These are phyloP conservation scores for Jaculus jaculus DNA, from an alignment of 2,113 vertebrate genomes.

Conservation along the genomic window DNA sequence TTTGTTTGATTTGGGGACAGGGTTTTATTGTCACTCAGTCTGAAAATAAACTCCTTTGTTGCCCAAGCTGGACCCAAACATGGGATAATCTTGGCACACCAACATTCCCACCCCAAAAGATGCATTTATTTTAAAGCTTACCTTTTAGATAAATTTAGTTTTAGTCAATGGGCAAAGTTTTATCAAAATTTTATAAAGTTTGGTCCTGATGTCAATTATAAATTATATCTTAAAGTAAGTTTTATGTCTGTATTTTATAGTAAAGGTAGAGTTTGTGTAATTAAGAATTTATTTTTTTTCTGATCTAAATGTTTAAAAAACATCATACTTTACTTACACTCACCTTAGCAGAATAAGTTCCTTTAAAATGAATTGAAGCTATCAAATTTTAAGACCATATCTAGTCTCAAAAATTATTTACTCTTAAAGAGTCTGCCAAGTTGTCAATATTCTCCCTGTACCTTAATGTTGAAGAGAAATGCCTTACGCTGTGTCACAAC, in stretches of 20 bases:
- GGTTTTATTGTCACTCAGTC: neutral
- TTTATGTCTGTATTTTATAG: too few species aligned
- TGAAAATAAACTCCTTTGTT: too few species aligned
- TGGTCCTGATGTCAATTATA: neutral
- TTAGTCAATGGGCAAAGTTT: neutral
- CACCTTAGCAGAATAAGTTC: neutral
- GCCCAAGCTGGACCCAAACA: too few species aligned
- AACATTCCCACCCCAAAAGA: too few species aligned
- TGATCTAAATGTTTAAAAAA: neutral
- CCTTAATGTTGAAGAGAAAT: neutral
- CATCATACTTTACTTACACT: neutral
- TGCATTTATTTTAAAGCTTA: neutral
- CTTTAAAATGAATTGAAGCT: neutral
- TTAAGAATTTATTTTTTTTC: neutral
- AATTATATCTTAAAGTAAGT: slow-evolving; percentile 8
- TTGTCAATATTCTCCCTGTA: neutral
- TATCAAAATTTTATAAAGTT: neutral
- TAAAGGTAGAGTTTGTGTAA: too few species aligned
- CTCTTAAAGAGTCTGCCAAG: neutral
- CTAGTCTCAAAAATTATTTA: neutral
- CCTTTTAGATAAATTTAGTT: neutral
- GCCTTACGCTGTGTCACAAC: neutral
- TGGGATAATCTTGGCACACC: too few species aligned
- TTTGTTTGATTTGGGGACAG: neutral
- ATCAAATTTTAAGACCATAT: neutral